A percentile compares a stretch with the other conserved stretches of the same genome.
Evolutionary conservation across 2,797 vertebrate genomes (phyloP).

Genomic region (Pangasius macronema): DNA sequence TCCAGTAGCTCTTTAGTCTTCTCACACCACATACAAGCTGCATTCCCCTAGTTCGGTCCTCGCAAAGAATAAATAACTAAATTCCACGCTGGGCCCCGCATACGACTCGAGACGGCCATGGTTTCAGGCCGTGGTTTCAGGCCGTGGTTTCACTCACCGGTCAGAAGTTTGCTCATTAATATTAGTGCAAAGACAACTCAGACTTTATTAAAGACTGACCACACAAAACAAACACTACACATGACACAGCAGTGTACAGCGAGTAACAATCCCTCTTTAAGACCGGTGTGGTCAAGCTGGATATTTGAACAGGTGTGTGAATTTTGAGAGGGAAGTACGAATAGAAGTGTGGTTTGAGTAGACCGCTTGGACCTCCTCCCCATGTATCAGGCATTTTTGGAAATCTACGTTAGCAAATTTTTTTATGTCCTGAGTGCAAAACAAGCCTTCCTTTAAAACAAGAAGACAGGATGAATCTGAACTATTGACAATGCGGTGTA

Average conservation of each 20-base stretch:
- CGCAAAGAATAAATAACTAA: neutral
- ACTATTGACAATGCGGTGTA: conserved; percentile 2
- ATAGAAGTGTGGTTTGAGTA: conserved; percentile 55
- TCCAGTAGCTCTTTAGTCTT: neutral
- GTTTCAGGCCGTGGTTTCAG: too few species aligned
- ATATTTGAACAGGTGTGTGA: conserved; percentile 64
- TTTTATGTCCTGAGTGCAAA: conserved; percentile 48
- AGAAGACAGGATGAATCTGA: neutral
- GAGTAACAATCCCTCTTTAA: conserved; percentile 58
- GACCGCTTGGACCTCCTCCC: conserved; percentile 33
- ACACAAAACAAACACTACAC: too few species aligned
- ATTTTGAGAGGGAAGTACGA: conserved; percentile 58
- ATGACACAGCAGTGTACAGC: conserved; percentile 42
- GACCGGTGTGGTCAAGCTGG: conserved; percentile 23
- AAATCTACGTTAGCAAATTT: conserved; percentile 69
- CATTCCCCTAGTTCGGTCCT: neutral
- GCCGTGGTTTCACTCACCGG: too few species aligned
- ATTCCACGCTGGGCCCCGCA: neutral
- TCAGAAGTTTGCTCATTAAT: too few species aligned
- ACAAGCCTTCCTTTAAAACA: neutral
- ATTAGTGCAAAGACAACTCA: too few species aligned
- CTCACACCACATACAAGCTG: neutral
- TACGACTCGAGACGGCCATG: neutral
- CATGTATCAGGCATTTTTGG: conserved; percentile 63
- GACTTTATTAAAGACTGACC: too few species aligned